Conservation (phyloP, 2,113 vertebrate species). For the Muntiacus reevesi region DNA sequence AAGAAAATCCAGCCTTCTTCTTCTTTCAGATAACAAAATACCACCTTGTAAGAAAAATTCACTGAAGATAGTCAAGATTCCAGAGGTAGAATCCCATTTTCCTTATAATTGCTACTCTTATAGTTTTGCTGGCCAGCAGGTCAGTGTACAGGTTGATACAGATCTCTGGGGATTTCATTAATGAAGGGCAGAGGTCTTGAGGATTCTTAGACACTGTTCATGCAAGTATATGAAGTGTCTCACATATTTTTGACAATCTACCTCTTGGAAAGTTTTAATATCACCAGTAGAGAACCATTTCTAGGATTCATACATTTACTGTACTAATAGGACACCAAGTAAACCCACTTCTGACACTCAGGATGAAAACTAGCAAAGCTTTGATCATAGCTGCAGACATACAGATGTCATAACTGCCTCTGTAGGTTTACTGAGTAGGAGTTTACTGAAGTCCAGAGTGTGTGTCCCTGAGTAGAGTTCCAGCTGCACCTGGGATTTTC, state of each 20-base stretch:
- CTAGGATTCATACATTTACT: not conserved
- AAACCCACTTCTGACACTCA: not conserved
- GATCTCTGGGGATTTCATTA: not conserved
- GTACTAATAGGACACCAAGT: not conserved
- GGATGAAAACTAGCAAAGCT: not conserved
- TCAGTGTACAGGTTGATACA: not conserved
- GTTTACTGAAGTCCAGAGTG: not conserved
- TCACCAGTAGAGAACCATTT: not conserved
- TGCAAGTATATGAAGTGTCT: not conserved
- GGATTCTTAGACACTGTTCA: not conserved
- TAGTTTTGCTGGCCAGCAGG: not conserved
- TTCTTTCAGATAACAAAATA: conserved; percentile 4
- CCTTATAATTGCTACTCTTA: not conserved
- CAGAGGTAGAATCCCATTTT: not conserved
- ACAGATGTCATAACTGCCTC: not conserved
- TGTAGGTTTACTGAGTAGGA: not conserved
- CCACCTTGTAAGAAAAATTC: not conserved
- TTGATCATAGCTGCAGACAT: not conserved
- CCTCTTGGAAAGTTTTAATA: not conserved
- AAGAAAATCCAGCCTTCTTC: not conserved
- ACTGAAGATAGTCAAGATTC: not conserved
- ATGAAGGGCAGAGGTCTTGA: not conserved
- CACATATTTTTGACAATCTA: not conserved
- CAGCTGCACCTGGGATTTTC: not conserved
- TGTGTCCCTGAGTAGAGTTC: not conserved